A percentile compares a stretch with the other conserved stretches of the same genome.
These are phyloP conservation scores for Alectura lathami DNA, from an alignment of 2,113 vertebrate genomes.

Conservation along the genomic window DNA sequence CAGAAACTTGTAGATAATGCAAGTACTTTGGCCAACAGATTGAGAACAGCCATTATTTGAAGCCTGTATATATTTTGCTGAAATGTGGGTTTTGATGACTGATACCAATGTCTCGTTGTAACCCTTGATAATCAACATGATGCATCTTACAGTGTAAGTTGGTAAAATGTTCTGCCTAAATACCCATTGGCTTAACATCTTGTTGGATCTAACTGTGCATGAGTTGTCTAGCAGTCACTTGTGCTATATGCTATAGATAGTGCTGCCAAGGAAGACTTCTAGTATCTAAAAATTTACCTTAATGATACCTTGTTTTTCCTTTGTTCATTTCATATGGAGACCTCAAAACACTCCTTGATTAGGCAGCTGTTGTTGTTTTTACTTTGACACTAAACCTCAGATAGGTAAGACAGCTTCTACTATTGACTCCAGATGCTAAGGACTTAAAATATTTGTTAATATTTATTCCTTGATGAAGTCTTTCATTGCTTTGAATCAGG, in stretches of 20 bases:
- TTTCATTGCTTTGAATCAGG: neutral
- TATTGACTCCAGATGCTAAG: neutral
- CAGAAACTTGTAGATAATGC: neutral
- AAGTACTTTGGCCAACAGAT: neutral
- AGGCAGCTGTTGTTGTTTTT: neutral
- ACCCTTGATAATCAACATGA: neutral
- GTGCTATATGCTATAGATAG: neutral
- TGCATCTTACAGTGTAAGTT: neutral
- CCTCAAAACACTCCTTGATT: neutral
- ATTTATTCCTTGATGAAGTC: neutral
- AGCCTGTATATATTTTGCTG: neutral
- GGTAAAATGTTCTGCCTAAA: neutral
- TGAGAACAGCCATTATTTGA: neutral
- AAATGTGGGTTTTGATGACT: neutral
- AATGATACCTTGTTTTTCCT: neutral
- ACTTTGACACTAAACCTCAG: neutral
- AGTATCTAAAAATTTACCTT: neutral
- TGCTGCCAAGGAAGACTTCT: neutral
- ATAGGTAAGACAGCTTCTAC: neutral
- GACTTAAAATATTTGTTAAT: neutral
- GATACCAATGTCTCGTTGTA: neutral
- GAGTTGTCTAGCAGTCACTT: neutral
- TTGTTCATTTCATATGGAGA: neutral
- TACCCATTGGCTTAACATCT: neutral
- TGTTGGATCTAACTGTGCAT: neutral